These are phyloP conservation scores for Hypolimnas misippus DNA, from an alignment of 2,888 invertebrate genomes.

Conservation along the genomic window DNA sequence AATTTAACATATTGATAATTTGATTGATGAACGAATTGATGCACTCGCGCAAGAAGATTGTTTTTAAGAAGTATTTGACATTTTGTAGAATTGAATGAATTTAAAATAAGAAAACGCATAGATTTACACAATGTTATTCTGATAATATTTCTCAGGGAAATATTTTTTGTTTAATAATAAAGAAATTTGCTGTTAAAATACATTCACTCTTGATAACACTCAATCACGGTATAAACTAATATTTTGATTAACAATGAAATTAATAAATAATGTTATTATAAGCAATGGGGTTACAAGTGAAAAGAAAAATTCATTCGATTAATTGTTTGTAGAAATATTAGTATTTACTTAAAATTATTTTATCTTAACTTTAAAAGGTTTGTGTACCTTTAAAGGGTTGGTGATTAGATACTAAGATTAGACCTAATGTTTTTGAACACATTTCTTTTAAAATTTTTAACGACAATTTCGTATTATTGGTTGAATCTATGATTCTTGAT, in stretches of 20 bases:
- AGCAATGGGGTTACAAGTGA: not conserved
- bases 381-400: too few relatives aligned
- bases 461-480: too few relatives aligned
- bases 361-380: too few relatives aligned
- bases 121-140: too few relatives aligned
- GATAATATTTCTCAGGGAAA: not conserved
- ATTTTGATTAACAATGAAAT: not conserved
- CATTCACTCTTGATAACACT: slow-evolving; percentile 31
- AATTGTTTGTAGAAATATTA: too few relatives aligned
- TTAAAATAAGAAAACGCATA: not conserved
- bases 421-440: not conserved
- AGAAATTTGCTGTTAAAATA: slow-evolving; percentile 9
- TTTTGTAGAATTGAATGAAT: not conserved
- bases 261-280: not conserved
- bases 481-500: too few relatives aligned
- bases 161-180: not conserved
- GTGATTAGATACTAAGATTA: not conserved
- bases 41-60: not conserved
- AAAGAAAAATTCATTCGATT: not conserved
- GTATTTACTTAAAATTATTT: too few relatives aligned
- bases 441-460: not conserved
- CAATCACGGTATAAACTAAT: slow-evolving; percentile 33
- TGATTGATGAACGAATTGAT: not conserved
- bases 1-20: slow-evolving; percentile 43
- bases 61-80: not conserved